phyloP scores from a whole-genome alignment of 1,140 invertebrate genomes.

The Hypsibius dujardini region DNA sequence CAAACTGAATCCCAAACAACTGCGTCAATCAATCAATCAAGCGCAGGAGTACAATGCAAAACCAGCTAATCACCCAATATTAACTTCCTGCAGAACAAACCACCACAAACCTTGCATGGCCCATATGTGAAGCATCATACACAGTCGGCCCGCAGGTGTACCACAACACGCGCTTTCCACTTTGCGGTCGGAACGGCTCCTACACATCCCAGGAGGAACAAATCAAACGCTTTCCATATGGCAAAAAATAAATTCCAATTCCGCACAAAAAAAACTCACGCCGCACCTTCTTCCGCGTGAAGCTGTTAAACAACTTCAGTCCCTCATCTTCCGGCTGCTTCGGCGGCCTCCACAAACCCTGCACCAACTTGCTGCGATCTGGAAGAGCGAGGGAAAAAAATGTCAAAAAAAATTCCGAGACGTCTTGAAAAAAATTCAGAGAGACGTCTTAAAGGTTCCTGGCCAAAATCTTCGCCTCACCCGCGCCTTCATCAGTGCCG shows the following conservation, averaged over 20 bases:
- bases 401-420: too few species aligned
- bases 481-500: too few species aligned
- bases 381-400: background rate
- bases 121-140: slow-evolving; percentile 98
- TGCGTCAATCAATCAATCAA: too few species aligned
- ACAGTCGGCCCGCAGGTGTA: slow-evolving; percentile 96
- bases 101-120: slow-evolving; percentile 65
- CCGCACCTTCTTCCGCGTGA: slow-evolving; percentile 55
- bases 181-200: slow-evolving; percentile 71
- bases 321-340: slow-evolving; percentile 32
- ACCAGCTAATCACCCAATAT: too few species aligned
- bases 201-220: slow-evolving; percentile 22
- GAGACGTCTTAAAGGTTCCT: too few species aligned
- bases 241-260: background rate
- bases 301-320: slow-evolving; percentile 66
- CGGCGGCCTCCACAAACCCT: slow-evolving; percentile 49
- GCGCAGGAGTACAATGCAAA: too few species aligned
- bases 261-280: slow-evolving; percentile 2
- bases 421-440: too few species aligned
- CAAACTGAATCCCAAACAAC: too few species aligned
- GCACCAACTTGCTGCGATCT: slow-evolving; percentile 42
- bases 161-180: slow-evolving; percentile 68
- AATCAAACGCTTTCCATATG: background rate
- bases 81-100: slow-evolving; percentile 22
- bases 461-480: too few species aligned